Conservation (phyloP, 2,888 invertebrate genomes). For the Polydrusus cervinus region DNA sequence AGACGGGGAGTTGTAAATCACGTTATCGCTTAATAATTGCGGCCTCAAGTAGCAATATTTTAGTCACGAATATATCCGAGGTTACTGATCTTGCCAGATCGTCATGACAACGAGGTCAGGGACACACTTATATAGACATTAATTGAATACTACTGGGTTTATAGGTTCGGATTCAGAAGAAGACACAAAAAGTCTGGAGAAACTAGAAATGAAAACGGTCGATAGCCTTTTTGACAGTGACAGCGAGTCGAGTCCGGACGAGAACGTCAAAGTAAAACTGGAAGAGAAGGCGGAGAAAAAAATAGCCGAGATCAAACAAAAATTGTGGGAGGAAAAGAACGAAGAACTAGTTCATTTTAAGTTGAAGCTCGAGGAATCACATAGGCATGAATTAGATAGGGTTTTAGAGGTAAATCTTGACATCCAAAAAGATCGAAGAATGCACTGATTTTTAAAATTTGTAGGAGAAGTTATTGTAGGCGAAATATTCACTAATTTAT, state of each 20-base stretch:
- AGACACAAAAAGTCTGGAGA: conserved; percentile 70
- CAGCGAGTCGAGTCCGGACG: conserved; percentile 57
- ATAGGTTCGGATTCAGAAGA: conserved; percentile 71
- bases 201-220: conserved; percentile 59
- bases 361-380: conserved; percentile 67
- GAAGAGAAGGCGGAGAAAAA: conserved; percentile 71
- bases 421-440: too few relatives aligned
- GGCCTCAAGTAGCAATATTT: too few relatives aligned
- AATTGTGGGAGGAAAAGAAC: conserved; percentile 73
- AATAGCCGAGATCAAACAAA: conserved; percentile 74
- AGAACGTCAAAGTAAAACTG: conserved; percentile 58
- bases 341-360: conserved; percentile 69
- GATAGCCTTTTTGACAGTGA: conserved; percentile 58
- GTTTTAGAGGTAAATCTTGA: conserved; percentile 68
- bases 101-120: too few relatives aligned
- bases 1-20: too few relatives aligned
- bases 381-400: conserved; percentile 73
- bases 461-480: too few relatives aligned
- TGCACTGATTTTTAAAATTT: too few relatives aligned
- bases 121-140: too few relatives aligned
- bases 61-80: too few relatives aligned
- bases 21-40: too few relatives aligned
- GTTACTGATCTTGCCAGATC: too few relatives aligned
- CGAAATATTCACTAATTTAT: too few relatives aligned
- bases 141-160: too few relatives aligned